Percentiles rank a stretch among this genome's conserved stretches.
Conservation (phyloP, 2,113 vertebrate species). For the Planiliza haematocheilus region DNA sequence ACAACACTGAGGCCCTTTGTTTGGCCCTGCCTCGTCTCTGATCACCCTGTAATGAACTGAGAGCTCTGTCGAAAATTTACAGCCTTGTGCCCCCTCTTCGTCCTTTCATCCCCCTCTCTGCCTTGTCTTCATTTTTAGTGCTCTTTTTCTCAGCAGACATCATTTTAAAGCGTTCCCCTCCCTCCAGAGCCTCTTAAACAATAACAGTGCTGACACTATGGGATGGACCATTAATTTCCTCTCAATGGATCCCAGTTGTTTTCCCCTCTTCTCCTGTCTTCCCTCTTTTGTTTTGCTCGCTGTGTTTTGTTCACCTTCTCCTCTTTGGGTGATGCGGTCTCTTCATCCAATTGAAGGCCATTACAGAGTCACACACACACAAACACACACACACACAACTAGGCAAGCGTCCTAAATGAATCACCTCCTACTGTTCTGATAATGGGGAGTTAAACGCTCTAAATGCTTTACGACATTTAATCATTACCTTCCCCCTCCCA, state of each 20-base stretch:
- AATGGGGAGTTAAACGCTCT: slow-evolving; percentile 75
- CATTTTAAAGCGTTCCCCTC: slow-evolving; percentile 74
- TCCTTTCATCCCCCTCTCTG: slow-evolving; percentile 77
- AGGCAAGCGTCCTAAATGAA: slow-evolving; percentile 67
- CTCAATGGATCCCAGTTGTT: slow-evolving; percentile 74
- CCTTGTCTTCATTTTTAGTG: slow-evolving; percentile 75
- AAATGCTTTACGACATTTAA: slow-evolving; percentile 76
- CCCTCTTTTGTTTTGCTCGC: slow-evolving; percentile 43
- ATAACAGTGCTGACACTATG: slow-evolving; percentile 74
- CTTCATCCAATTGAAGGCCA: slow-evolving; percentile 52
- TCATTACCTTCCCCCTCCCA: slow-evolving; percentile 63
- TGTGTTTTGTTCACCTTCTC: slow-evolving; percentile 62
- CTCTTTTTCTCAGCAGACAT: slow-evolving; percentile 79
- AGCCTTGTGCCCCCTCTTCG: slow-evolving; percentile 61
- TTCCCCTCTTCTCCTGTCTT: slow-evolving; percentile 61
- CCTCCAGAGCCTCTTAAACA: slow-evolving; percentile 59
- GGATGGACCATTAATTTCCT: slow-evolving; percentile 73
- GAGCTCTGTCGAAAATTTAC: slow-evolving; percentile 92
- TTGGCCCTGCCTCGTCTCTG: slow-evolving; percentile 86
- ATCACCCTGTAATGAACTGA: slow-evolving; percentile 94
- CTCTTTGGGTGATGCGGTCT: slow-evolving; percentile 44
- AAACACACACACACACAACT: slow-evolving; percentile 20
- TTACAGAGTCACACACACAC: slow-evolving; percentile 37
- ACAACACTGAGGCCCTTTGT: slow-evolving; percentile 85
- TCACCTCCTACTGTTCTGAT: slow-evolving; percentile 73